Base-by-base conservation (phyloP, 2,888 invertebrate species). In the Anticlea derivata region DNA sequence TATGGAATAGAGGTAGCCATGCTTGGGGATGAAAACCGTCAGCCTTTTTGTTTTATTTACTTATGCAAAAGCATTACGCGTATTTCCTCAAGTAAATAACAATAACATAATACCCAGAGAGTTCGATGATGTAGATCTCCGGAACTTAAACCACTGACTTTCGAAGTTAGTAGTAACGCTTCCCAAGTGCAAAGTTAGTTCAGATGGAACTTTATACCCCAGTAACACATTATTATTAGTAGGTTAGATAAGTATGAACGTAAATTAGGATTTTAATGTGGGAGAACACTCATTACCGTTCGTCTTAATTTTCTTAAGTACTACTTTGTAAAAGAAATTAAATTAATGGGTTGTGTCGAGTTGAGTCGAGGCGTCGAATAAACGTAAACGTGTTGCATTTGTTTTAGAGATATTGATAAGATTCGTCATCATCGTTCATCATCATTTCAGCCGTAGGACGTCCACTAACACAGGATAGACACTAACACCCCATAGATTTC, bases 251-350 rank as follows among this genome's bases (percentile, higher is more conserved):
- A 30, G 27, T 35, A 37, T 8, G 20, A 35, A 33, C 37, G 33
- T 54, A 49, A 48, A 55, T 45, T 48, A 38, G 23, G 35, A 47
- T 34, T 40, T 41, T 34, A 24, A 50, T 44, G 40, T 26, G 29
- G 12, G 12, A 27, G 11, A 27, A 47, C 11, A 11, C 17, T 38
- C 46, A 44, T 46, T 48, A 55, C n/a, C 37, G 46, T 49, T 20
- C 30, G 22, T 51, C 55, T 56, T 50, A 41, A 49, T 49, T 46
- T 46, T 13, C 37, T 30, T 26, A 23, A 40, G 39, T 20, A 33
- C 11, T 30, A 29, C 40, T 30, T 40, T 22, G 29, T 40, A 11
- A 30, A 29, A 40, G 20, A 30, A 38, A 26, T 13, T 17, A 38
- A 38, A 13, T 26, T 4, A 27, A 30, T 12, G 30, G 24, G 7